A percentile compares a stretch with the other conserved stretches of the same genome.
phyloP scores from a whole-genome alignment of 2,113 vertebrate genomes.

The Romanogobio albipinnatus region DNA sequence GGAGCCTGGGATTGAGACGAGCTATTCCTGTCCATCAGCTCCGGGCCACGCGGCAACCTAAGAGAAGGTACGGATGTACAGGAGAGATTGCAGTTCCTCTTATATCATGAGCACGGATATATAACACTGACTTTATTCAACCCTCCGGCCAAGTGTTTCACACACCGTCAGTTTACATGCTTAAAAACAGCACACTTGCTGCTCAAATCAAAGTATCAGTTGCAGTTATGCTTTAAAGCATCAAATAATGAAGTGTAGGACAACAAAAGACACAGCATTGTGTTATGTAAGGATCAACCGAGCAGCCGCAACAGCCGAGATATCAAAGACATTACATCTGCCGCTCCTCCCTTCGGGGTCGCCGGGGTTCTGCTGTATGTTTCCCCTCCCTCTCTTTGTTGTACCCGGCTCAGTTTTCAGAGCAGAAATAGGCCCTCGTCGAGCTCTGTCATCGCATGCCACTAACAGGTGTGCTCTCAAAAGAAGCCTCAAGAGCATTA shows the following conservation, averaged over 20 bases:
- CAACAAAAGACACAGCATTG: not conserved
- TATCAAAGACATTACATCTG: constrained; percentile 26
- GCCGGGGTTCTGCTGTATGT: not conserved
- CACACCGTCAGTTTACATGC: no score
- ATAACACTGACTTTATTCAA: not conserved
- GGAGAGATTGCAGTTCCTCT: constrained; percentile 14
- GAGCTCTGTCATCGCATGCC: constrained; percentile 67
- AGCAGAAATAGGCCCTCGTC: not conserved
- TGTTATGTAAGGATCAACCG: not conserved
- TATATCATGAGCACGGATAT: not conserved
- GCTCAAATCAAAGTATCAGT: not conserved
- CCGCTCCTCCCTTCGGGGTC: constrained; percentile 19
- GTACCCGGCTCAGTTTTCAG: not conserved
- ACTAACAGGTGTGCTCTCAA: constrained; percentile 75
- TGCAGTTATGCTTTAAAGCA: not conserved
- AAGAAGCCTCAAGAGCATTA: constrained; percentile 73
- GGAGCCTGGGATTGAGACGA: constrained; percentile 5
- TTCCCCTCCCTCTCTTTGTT: constrained; percentile 4
- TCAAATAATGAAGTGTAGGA: not conserved
- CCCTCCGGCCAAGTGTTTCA: not conserved
- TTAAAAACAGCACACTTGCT: not conserved
- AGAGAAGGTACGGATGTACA: not conserved
- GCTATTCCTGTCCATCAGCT: constrained; percentile 18
- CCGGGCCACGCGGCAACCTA: not conserved
- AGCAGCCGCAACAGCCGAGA: not conserved